Evolutionary conservation across 37 sponge, comb jelly and placozoan genomes (phyloP).

Genomic region (Amphimedon queenslandica): DNA sequence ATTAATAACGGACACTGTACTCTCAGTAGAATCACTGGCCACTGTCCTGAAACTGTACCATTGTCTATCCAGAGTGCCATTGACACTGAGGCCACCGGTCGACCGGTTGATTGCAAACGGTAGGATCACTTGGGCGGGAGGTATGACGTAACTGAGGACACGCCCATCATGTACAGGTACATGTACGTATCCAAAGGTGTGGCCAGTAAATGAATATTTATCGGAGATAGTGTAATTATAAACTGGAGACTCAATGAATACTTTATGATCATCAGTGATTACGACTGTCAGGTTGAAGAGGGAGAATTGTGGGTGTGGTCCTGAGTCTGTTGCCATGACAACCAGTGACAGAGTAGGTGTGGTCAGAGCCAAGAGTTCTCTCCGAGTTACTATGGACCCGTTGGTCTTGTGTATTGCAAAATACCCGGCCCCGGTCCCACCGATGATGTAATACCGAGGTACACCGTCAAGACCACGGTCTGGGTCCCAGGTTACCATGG

Average conservation of each 20-base stretch:
- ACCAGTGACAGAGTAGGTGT: conserved; percentile 2
- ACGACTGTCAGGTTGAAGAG: conserved; percentile 15
- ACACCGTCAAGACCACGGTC: conserved; percentile 19
- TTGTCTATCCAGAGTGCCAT: conserved; percentile 18
- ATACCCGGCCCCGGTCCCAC: conserved; percentile 59
- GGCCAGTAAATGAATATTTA: not conserved
- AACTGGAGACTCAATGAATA: conserved; percentile 24
- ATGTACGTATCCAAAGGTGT: conserved; percentile 32
- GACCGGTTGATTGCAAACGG: conserved; percentile 41
- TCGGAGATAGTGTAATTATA: conserved; percentile 31
- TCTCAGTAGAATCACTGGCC: conserved; percentile 9
- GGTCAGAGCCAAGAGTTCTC: conserved; percentile 6
- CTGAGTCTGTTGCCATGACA: conserved; percentile 20
- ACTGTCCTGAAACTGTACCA: conserved; percentile 27
- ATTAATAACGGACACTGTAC: conserved; percentile 6
- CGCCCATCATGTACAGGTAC: conserved; percentile 18
- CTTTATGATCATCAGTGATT: conserved; percentile 18
- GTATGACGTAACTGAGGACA: conserved; percentile 35
- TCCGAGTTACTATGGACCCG: conserved; percentile 29
- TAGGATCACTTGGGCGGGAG: conserved; percentile 1
- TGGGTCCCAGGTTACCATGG: conserved; percentile 28
- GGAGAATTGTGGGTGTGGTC: conserved; percentile 7
- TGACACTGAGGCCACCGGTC: conserved; percentile 33
- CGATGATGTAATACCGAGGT: conserved; percentile 33
- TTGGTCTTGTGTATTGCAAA: conserved; percentile 21